Evolutionary conservation across 2,113 vertebrate species (phyloP).

Genomic region (Argyrosomus japonicus): DNA sequence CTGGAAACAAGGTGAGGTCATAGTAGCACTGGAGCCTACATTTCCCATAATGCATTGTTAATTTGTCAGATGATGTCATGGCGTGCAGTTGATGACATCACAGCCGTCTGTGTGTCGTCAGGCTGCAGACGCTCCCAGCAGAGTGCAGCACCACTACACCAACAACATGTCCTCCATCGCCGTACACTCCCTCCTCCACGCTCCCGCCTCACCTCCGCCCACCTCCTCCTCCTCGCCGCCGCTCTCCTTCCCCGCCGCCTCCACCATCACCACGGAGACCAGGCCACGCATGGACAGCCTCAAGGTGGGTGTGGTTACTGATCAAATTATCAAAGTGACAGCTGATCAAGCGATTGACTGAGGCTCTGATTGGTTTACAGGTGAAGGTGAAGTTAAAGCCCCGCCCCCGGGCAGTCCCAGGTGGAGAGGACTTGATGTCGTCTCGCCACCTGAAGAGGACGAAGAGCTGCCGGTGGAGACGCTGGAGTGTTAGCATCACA

Average conservation of each 20-base stretch:
- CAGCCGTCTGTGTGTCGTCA: constrained; percentile 2
- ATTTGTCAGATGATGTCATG: neutral
- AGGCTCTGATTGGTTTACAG: constrained; percentile 40
- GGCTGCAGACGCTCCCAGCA: constrained; percentile 58
- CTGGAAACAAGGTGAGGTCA: constrained; percentile 65
- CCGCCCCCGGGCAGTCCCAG: constrained; percentile 86
- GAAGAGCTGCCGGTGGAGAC: constrained; percentile 92
- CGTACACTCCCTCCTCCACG: constrained; percentile 90
- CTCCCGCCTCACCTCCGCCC: constrained; percentile 80
- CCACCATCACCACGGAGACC: constrained; percentile 85
- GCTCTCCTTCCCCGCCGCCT: constrained; percentile 86
- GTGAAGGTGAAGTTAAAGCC: constrained; percentile 95
- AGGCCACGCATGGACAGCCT: constrained; percentile 89
- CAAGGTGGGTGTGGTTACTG: constrained; percentile 80
- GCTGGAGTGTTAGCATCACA: constrained; percentile 84
- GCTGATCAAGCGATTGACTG: neutral
- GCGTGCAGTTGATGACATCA: no score
- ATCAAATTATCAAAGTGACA: no score
- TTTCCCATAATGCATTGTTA: neutral
- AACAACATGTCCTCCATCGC: constrained; percentile 93
- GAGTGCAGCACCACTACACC: constrained; percentile 88
- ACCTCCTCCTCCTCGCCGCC: constrained; percentile 84
- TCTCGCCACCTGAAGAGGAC: constrained; percentile 84
- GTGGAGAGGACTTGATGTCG: constrained; percentile 65
- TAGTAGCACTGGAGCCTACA: no score